Base-by-base conservation (phyloP, 1,140 invertebrate species). In the Thrips palmi region DNA sequence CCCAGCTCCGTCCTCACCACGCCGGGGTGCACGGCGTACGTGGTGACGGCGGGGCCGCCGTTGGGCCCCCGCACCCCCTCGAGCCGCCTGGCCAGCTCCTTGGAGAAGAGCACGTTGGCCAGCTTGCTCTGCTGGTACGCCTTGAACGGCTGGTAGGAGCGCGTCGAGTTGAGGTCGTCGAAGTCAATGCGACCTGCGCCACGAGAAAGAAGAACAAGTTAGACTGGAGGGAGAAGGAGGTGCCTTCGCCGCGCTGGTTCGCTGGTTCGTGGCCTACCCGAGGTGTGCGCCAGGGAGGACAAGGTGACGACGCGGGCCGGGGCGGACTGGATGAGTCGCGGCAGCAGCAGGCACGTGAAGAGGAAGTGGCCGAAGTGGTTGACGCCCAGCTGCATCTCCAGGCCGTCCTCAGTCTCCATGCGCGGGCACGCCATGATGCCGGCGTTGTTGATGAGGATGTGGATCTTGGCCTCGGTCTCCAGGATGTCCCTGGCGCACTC, bases 281-380 rank as follows among this genome's bases (percentile, higher is more conserved):
- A 20, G 31, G 52, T 55, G 55, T 79, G 71, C 11, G 67, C 61
- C 10, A 67, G 47, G 1, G 76, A 78, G 2, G 77, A 70, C 1
- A 81, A 67, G 44, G 70, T 77, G 6, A 83, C 55, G 25, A 83
- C 72, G 27, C 77, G 58, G 31, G 64, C 64, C 1, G 80, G 78
- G 1, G 71, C 66, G 8, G 64, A 56, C 10, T 57, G 51, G 46
- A 65, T 52, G 18, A 79, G 58, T 45, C 67, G 54, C 33, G 67
- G 68, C 32, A 92, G 44, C 1, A 94, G 55, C 14, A 93, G 53
- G 35, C 75, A 60, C 1, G 85, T 91, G 0, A 93, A 59, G 23
- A 89, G 60, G 50, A 89, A 91, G 51, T 89, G 86, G 0, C 82
- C 81, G 28, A 86, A 55, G 55, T 86, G 73, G 54, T 86, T 86